Evolutionary conservation across 2,888 invertebrate species (phyloP), one percentile per base, ranked within the genome.

Genomic region (Eilema caniola): DNA sequence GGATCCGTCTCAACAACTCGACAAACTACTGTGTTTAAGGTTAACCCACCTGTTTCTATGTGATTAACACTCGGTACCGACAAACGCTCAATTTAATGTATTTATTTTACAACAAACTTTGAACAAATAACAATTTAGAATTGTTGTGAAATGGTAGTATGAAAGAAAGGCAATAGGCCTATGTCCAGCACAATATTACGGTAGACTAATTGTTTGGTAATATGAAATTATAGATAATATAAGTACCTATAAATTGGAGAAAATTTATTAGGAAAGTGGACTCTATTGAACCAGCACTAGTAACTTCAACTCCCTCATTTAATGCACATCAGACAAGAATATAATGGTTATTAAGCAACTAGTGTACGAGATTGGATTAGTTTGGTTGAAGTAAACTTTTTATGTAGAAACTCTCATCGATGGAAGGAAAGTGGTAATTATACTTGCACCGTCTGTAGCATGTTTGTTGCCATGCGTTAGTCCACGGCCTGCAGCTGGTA

Each of bases 21-120:
- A 85, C 84, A 86, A 88, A 89, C 88, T 87, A 85, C 80, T 79
- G 70, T 89, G 88, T 91, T 87, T 86, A 86, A 84, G 76, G 79
- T 83, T 79, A 77, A 83, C 79, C 82, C 88, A 89, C 89, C 89
- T 88, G 88, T 85, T 85, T 81, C 80, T 74, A 73, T 47, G 75
- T 69, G 83, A 85, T 84, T 86, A 87, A 88, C 83, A 84, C 82
- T 82, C 69, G 56, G 71, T 72, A 66, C 70, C 79, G 69, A 72
- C 63, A 75, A 75, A 61, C 73, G 75, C 66, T 72, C 71, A 73
- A 82, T 80, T 80, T 80, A 83, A 81, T 79, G 69, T 74, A 74
- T 80, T 73, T 78, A 74, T 81, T 77, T 72, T 75, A 70, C 73
- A 53, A 63, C 66, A 37, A 61, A 66, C 62, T 57, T 47, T 71